Evolutionary conservation across 2,888 invertebrate genomes (phyloP).

Genomic region (Scaptomyza polygonia): DNA sequence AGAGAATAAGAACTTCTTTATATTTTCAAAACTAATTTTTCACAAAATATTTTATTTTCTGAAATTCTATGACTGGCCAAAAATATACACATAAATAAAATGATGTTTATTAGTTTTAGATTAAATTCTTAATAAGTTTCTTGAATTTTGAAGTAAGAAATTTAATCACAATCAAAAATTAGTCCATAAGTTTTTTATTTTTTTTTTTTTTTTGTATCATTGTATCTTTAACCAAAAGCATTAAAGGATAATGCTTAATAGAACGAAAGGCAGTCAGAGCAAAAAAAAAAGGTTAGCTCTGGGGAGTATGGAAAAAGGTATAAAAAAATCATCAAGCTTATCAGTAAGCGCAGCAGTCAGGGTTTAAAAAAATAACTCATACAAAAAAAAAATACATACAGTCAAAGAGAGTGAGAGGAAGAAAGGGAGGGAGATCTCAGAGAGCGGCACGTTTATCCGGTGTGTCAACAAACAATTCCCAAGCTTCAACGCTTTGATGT

Average conservation of each 20-base stretch:
- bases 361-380: slow-evolving; percentile 51
- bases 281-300: slow-evolving; percentile 17
- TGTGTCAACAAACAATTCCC: slow-evolving; percentile 83
- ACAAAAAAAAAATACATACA: slow-evolving; percentile 27
- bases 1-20: no score
- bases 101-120: no score
- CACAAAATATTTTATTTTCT: no score
- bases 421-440: slow-evolving; percentile 17
- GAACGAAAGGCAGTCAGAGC: slow-evolving; percentile 34
- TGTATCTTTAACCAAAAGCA: slow-evolving; percentile 43
- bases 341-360: slow-evolving; percentile 68
- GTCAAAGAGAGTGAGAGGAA: not conserved
- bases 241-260: slow-evolving; percentile 35
- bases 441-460: slow-evolving; percentile 73
- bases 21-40: no score
- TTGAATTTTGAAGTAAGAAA: not conserved
- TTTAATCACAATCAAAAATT: slow-evolving; percentile 25
- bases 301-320: slow-evolving; percentile 46
- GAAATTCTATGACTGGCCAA: no score
- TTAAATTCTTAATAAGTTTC: not conserved
- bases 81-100: no score
- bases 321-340: slow-evolving; percentile 77
- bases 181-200: slow-evolving; percentile 29
- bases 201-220: slow-evolving; percentile 40
- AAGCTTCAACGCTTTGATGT: slow-evolving; percentile 83